phyloP scores from a whole-genome alignment of 2,797 vertebrate genomes.

The Enoplosus armatus region DNA sequence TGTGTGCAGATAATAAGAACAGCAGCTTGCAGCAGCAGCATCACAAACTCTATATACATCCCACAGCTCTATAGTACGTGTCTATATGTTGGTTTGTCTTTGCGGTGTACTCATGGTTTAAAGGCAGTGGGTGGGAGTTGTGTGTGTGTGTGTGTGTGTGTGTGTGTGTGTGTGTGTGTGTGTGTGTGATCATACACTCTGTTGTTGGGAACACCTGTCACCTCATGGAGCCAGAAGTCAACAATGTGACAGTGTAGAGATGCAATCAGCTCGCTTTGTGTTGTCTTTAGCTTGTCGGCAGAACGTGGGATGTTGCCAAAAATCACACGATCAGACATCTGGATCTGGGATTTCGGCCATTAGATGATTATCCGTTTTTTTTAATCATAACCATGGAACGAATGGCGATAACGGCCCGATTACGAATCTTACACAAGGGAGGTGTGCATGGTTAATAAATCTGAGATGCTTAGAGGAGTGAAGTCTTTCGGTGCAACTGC shows the following conservation, averaged over 20 bases:
- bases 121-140: conserved; percentile 31
- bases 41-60: background rate
- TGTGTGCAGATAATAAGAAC: conserved; percentile 19
- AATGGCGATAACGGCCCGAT: background rate
- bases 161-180: background rate
- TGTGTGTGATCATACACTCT: conserved; percentile 25
- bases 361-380: conserved; percentile 40
- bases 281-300: conserved; percentile 54
- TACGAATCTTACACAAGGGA: conserved; percentile 1
- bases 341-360: conserved; percentile 22
- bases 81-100: conserved; percentile 28
- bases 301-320: conserved; percentile 3
- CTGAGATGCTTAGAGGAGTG: background rate
- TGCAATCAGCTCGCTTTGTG: conserved; percentile 43
- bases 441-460: conserved; percentile 2
- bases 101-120: conserved; percentile 39
- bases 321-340: conserved; percentile 36
- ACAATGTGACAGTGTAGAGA: conserved; percentile 28
- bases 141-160: conserved; percentile 6
- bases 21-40: conserved; percentile 25
- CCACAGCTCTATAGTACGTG: conserved; percentile 19
- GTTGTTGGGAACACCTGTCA: conserved; percentile 62
- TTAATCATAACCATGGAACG: conserved; percentile 24
- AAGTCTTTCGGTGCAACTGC: background rate
- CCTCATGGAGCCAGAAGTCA: conserved; percentile 32